Conservation (phyloP, 2,113 vertebrate species). For the Melanocharis versteri region DNA sequence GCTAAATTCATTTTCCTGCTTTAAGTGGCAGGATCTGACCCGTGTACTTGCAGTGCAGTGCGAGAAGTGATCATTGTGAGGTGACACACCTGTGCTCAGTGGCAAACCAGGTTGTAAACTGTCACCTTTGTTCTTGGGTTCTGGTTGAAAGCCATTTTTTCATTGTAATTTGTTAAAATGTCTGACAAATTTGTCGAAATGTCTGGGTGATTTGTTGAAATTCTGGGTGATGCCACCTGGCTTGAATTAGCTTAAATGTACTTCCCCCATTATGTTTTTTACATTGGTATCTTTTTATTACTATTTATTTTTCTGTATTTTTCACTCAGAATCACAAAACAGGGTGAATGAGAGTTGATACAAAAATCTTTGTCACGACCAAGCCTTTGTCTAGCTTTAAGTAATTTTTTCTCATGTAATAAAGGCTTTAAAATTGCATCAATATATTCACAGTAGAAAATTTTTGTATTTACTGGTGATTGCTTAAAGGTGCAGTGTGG, state of each 20-base stretch:
- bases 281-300: neutral
- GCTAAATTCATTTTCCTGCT: neutral
- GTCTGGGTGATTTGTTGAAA: neutral
- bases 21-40: neutral
- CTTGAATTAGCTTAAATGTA: neutral
- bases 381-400: neutral
- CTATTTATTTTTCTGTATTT: neutral
- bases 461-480: neutral
- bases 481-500: neutral
- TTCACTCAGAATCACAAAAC: neutral
- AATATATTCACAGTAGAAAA: neutral
- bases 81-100: neutral
- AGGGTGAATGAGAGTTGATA: neutral
- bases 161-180: neutral
- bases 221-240: neutral
- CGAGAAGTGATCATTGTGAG: neutral
- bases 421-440: neutral
- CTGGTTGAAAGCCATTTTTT: neutral
- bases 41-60: neutral
- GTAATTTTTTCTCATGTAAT: neutral
- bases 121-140: neutral
- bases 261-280: neutral
- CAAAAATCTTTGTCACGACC: neutral
- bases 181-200: neutral
- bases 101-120: neutral